Base-by-base conservation (phyloP, 2,797 vertebrate genomes). In the Distichodus sexfasciatus region DNA sequence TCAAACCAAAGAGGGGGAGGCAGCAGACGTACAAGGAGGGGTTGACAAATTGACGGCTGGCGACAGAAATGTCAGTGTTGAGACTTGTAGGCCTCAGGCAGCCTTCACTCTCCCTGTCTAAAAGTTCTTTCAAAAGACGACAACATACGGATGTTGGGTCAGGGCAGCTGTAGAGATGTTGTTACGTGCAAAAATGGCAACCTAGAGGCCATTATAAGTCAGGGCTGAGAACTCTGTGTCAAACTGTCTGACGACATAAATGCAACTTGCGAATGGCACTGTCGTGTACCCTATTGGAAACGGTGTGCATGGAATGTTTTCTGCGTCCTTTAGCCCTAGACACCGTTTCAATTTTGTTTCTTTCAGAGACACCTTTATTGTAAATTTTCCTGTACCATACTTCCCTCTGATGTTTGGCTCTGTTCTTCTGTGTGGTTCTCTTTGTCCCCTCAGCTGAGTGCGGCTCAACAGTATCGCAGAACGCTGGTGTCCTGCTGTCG, bases 401-500 rank as follows among this genome's bases (percentile, higher is more conserved):
- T 17, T 21, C 23, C 15, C 14, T 28, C 40, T 72, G 69, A 65
- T 43, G 24, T 21, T 58, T 58, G 11, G 33, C 11, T 35, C 26
- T 28, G 38, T 66, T 65, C 17, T 9, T 53, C 36, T 19, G 6
- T 17, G 29, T 66, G 17, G 15, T 47, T 61, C 70, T 68, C 69
- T 23, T 71, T 69, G 72, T 66, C 38, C 68, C 90, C 46, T 15
- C 91, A 98, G 96, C 96, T 66, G 96, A 98, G 84, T 98, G 96
- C 61, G 96, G 96, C 57, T 93, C 94, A 0, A 94, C 92, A 12
- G 92, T 94, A 4, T 94, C 93, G 82, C 94, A 89, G 84, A 97
- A 93, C 58, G 92, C 95, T 81, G 96, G 96, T 54, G 92, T 94
- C 77, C 91, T 98, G 83, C 71, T 98, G 78, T 98, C 96, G 12